Base-by-base conservation (phyloP, 2,797 vertebrate species). In the Macropodus opercularis region DNA sequence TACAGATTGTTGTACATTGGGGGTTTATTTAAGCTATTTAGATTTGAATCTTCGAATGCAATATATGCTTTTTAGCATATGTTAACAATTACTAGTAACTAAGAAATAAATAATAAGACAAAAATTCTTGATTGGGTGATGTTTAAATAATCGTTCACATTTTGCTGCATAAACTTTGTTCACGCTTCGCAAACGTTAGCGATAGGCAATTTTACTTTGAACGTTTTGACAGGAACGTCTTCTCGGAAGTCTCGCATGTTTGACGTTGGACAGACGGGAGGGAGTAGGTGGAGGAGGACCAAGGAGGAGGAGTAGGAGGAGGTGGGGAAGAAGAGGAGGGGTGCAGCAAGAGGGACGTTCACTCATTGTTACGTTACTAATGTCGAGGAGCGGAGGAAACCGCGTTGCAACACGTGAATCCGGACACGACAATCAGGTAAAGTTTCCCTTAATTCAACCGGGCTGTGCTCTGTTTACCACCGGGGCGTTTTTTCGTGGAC, bases 351-450 rank as follows among this genome's bases (percentile, higher is more conserved):
- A 55, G 75, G 62, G 78, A 76, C 69, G 35, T 22, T 73, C 79
- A 73, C 56, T 85, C 88, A 90, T 91, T 91, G 89, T 89, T 89
- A 83, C 58, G 89, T 89, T 89, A 83, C 58, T 48, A 50, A 32
- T 69, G 27, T 73, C 39, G 65, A 73, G 75, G 75, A 83, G 50
- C 62, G 58, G 46, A 55, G 60, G 44, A 73, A 75, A 84, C 27
- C 54, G 26, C 60, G 55, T 19, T 2, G 27, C 27, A 31, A 6
- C 83, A 70, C 72, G 76, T 84, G 80, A 79, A 82, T 59, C 38
- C 42, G 13, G 14, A 6, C 36, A 1, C 47, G 14, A 18, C 57
- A 2, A 26, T 41, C 69, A 83, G 87, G 89, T 90, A 87, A 86
- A 84, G 58, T 76, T 70, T 13, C 8, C 1, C 48, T 54, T 2